Evolutionary conservation across 2,113 vertebrate genomes (phyloP), one percentile per base, ranked within the genome.

Genomic region (Maccullochella peelii): DNA sequence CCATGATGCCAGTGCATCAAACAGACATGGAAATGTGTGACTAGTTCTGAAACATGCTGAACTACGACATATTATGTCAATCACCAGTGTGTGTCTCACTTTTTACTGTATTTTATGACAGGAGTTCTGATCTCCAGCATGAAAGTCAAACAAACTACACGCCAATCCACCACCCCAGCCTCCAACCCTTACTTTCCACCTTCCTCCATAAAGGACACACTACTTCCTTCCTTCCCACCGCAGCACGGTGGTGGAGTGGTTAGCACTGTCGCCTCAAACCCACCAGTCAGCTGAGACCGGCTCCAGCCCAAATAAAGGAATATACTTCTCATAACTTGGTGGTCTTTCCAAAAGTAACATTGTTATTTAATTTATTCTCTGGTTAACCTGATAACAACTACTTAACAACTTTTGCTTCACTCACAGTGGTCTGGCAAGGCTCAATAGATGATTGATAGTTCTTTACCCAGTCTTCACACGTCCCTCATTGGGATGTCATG

Each of bases 21-120:
- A 25, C 67, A 20, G 50, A 50, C 21, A 8, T 18, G 36, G 42
- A 58, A 38, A 71, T 58, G 79, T 77, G 67, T 36, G 50, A 71
- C 63, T 8, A 6, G 30, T 52, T 14, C 33, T 67, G 33, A 25
- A 47, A 68, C 79, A 77, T 3, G 44, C 63, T 44, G 70, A 68
- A 30, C 70, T 62, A 23, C 36, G 83, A 72, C 49, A 72, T 11
- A 25, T 25, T 1, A 36, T 25, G 66, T 71, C 66, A 33, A 36
- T 54, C 33, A 70, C 2, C 11, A 11, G 23, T 11, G 23, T 27
- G 38, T 5, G 16, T 36, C 14, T 55, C 30, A 10, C 49, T 18
- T 66, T 68, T 11, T 9, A 2, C 55, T 38, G 40, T 8, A 40
- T 65, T 67, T 33, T 33, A 33, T 3, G 33, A 33, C 33, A 33